A percentile compares a stretch with the other conserved stretches of the same genome.
phyloP scores from a whole-genome alignment of 1,140 invertebrate genomes.

The Bradysia coprophila region DNA sequence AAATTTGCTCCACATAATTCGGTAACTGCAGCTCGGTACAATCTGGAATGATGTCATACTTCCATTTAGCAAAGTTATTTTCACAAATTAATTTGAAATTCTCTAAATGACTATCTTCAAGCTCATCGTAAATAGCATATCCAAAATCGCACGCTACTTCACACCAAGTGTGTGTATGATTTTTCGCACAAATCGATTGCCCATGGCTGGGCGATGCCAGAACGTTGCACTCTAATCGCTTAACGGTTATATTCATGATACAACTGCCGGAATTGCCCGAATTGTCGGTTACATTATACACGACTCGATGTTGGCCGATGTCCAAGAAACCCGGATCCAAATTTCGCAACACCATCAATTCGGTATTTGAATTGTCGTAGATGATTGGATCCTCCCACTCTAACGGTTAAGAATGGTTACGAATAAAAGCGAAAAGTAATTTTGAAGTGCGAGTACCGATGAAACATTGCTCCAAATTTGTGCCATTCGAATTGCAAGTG shows the following conservation, averaged over 20 bases:
- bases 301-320: constrained; percentile 16
- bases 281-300: constrained; percentile 36
- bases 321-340: not conserved
- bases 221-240: constrained; percentile 38
- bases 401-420: too few relatives aligned
- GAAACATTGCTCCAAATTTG: constrained; percentile 15
- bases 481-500: too few relatives aligned
- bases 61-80: constrained; percentile 12
- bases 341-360: not conserved
- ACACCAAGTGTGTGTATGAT: constrained; percentile 30
- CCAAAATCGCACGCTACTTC: constrained; percentile 35
- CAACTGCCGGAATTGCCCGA: constrained; percentile 39
- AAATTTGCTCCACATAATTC: constrained; percentile 2
- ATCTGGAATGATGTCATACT: constrained; percentile 27
- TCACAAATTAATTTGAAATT: constrained; percentile 15
- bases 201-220: constrained; percentile 35
- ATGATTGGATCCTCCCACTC: constrained; percentile 48
- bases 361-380: constrained; percentile 41
- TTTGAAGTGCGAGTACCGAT: too few relatives aligned
- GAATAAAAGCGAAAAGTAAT: too few relatives aligned
- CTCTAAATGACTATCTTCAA: constrained; percentile 6
- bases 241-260: constrained; percentile 37
- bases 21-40: constrained; percentile 25
- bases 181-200: constrained; percentile 28
- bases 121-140: constrained; percentile 30